Percentiles rank a stretch among this genome's conserved stretches.
phyloP scores from a whole-genome alignment of 2,797 vertebrate genomes.

The Chaunax sp. region DNA sequence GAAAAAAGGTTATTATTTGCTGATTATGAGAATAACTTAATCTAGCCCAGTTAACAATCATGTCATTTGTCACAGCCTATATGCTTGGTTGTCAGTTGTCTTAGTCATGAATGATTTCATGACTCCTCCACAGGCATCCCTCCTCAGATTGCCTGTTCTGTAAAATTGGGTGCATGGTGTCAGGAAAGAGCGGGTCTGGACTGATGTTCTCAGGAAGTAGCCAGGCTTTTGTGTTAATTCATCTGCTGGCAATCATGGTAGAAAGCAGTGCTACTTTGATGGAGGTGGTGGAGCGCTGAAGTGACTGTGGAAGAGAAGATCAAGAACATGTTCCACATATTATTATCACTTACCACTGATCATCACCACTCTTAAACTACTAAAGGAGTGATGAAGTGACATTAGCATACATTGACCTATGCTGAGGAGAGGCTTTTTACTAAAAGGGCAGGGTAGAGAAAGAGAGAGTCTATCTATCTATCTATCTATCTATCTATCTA shows the following conservation, averaged over 20 bases:
- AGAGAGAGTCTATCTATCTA: too few relatives aligned
- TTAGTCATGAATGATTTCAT: slow-evolving; percentile 3
- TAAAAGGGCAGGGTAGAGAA: too few relatives aligned
- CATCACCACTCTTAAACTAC: background rate
- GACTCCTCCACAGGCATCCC: slow-evolving; percentile 34
- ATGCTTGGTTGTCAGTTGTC: slow-evolving; percentile 26
- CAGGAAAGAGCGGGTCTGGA: slow-evolving; percentile 9
- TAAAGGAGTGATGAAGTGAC: background rate
- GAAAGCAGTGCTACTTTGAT: slow-evolving; percentile 19
- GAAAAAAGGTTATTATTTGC: too few relatives aligned
- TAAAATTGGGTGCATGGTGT: slow-evolving; percentile 32
- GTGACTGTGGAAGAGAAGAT: slow-evolving; percentile 8
- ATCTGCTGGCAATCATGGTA: slow-evolving; percentile 26
- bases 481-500: too few relatives aligned
- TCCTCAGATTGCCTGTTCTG: slow-evolving; percentile 44
- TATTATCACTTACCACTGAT: background rate
- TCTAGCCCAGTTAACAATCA: background rate
- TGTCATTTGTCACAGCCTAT: background rate
- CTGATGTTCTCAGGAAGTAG: slow-evolving; percentile 39
- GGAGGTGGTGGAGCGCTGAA: background rate
- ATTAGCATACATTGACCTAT: background rate
- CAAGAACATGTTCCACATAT: slow-evolving; percentile 1
- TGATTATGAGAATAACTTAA: too few relatives aligned
- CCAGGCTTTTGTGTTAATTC: slow-evolving; percentile 43
- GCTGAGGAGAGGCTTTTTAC: too few relatives aligned